Base-by-base conservation (phyloP, 1,140 invertebrate genomes). In the Berghia stephanieae region DNA sequence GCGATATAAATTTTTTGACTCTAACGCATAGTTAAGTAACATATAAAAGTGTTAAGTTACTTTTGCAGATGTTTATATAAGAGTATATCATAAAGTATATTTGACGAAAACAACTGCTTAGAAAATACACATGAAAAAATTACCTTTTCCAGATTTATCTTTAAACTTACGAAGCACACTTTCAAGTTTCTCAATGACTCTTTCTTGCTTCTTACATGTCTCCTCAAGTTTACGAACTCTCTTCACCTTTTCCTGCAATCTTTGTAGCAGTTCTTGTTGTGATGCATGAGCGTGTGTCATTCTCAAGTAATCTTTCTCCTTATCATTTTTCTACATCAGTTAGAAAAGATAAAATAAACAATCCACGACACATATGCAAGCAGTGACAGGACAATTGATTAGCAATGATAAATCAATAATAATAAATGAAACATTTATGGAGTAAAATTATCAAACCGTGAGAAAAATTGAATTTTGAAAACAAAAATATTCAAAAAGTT, bases 141-240 rank as follows among this genome's bases (percentile, higher is more conserved):
- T 55, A 73, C 73, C 66, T 76, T 78, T 72, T 44, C 34, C 67
- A 55, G 70, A 49, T 42, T 78, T 85, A 78, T 79, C 69, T 46
- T 75, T 79, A 43, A 79, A 63, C 42, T 84, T 86, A 36, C 85
- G 81, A 21, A 88, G 36, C 8, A 89, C 80, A 69, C 68, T 81
- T 63, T 89, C 88, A 82, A 89, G 83, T 72, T 85, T 87, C 52
- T 85, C 83, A 36, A 89, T 88, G 31, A 88, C 88, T 38, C 81
- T 82, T 68, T 89, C 88, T 74, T 89, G 88, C 67, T 87, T 85
- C 31, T 82, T 81, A 73, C 83, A 84, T 0, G 86, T 85, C 43
- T 88, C 87, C 76, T 88, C 87, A 38, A 88, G 75, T 27, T 83
- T 84, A 68, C 82, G 81, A 67, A 84, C 79, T 70, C 84, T 87